Conservation (phyloP, 2,888 invertebrate species). For the Junonia oenone region DNA sequence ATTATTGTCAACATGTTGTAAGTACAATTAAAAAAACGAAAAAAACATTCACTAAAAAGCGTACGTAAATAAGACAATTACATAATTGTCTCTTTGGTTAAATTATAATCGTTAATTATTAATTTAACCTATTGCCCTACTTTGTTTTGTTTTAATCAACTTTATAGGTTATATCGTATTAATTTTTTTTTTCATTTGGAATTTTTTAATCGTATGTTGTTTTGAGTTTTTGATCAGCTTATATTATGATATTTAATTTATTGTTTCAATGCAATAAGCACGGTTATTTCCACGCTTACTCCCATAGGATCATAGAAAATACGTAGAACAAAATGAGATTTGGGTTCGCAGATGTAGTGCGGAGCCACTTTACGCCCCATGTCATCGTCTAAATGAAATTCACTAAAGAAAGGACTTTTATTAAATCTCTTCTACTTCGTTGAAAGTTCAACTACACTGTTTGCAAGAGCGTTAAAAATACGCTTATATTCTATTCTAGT, state of each 20-base stretch:
- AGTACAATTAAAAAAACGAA: too few species aligned
- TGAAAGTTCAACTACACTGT: not conserved
- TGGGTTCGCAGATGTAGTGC: conserved; percentile 46
- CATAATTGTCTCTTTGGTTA: too few species aligned
- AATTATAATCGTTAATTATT: too few species aligned
- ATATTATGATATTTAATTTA: not conserved
- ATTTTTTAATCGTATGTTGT: too few species aligned
- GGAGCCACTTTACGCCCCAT: conserved; percentile 45
- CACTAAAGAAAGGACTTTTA: conserved; percentile 14
- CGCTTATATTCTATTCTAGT: not conserved
- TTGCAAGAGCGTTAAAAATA: not conserved
- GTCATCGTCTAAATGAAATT: conserved; percentile 53
- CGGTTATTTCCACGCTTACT: not conserved
- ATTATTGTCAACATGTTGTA: too few species aligned
- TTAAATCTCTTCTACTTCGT: not conserved
- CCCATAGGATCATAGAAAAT: conserved; percentile 39
- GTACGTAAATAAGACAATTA: too few species aligned
- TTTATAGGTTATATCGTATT: too few species aligned
- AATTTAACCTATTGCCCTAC: too few species aligned
- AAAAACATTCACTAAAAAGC: too few species aligned
- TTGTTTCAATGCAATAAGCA: not conserved
- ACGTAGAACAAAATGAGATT: conserved; percentile 51
- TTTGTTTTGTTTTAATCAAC: too few species aligned
- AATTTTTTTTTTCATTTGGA: too few species aligned
- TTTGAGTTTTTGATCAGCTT: too few species aligned